Evolutionary conservation across 2,888 invertebrate genomes (phyloP).

Genomic region (Monochamus alternatus): DNA sequence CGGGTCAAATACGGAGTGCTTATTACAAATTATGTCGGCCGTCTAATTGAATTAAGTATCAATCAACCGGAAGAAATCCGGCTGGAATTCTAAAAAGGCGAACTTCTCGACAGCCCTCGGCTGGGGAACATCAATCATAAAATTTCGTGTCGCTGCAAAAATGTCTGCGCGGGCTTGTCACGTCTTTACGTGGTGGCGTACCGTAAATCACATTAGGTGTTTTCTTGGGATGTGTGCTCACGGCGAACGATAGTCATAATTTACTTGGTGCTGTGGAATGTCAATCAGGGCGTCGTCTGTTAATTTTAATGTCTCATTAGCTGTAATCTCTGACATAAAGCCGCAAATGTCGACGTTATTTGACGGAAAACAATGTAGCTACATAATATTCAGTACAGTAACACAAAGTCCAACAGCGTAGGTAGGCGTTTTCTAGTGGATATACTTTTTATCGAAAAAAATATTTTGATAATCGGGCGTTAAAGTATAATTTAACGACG

Average conservation of each 20-base stretch:
- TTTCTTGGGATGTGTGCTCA: constrained; percentile 6
- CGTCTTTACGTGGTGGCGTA: constrained; percentile 16
- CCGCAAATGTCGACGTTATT: no score
- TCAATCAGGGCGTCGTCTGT: neutral
- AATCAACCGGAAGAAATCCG: constrained; percentile 27
- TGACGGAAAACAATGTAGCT: no score
- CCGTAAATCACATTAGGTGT: constrained; percentile 32
- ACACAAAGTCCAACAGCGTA: no score
- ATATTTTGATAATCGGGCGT: no score
- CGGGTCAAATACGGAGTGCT: neutral
- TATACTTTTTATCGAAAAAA: no score
- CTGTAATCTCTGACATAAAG: neutral
- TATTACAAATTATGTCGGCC: constrained; percentile 20
- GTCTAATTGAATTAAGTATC: constrained; percentile 36
- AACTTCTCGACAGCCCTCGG: constrained; percentile 8
- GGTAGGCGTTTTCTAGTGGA: no score
- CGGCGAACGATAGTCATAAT: neutral
- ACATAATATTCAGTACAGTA: no score
- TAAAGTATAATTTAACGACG: no score
- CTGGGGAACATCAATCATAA: constrained; percentile 32
- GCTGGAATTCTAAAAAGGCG: constrained; percentile 27
- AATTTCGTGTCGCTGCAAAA: constrained; percentile 35
- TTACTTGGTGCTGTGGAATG: neutral
- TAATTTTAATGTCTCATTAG: neutral
- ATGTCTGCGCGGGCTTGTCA: constrained; percentile 28